Conservation (phyloP, 2,888 invertebrate species). For the Noctua pronuba region DNA sequence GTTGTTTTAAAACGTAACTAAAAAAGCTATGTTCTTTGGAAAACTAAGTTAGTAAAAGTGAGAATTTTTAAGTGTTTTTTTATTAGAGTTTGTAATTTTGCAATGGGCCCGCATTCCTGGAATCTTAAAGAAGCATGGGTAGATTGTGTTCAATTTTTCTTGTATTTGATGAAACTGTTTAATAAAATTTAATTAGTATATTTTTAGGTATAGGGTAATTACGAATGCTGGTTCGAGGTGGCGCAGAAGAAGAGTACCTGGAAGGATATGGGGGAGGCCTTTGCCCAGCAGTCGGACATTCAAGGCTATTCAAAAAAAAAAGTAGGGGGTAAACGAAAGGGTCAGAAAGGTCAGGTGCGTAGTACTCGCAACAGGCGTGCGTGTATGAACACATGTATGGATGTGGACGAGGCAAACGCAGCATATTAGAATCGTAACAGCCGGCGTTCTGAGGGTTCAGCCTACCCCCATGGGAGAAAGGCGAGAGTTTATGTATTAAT, state of each 20-base stretch:
- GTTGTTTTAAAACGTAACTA: conserved; percentile 28
- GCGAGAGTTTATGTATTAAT: background rate
- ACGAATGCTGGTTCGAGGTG: too few species aligned
- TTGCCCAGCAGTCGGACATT: too few species aligned
- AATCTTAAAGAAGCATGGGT: background rate
- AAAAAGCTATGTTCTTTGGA: background rate
- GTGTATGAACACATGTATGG: background rate
- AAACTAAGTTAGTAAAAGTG: background rate
- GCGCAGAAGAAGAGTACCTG: too few species aligned
- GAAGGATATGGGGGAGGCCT: too few species aligned
- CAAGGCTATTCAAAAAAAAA: too few species aligned
- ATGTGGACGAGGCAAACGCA: background rate
- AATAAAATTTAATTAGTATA: background rate
- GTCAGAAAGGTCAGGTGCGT: background rate
- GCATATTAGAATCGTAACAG: background rate
- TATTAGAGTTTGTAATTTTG: too few species aligned
- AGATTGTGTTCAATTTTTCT: background rate
- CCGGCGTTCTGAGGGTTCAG: background rate
- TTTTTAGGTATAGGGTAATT: too few species aligned
- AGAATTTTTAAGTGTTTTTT: background rate
- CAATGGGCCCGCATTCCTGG: too few species aligned
- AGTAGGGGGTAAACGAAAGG: too few species aligned
- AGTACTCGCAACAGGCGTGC: background rate
- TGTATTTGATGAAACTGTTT: background rate
- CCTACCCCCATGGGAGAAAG: background rate